These are phyloP conservation scores for Anorthoa munda DNA, from an alignment of 2,888 invertebrate genomes.

Conservation along the genomic window DNA sequence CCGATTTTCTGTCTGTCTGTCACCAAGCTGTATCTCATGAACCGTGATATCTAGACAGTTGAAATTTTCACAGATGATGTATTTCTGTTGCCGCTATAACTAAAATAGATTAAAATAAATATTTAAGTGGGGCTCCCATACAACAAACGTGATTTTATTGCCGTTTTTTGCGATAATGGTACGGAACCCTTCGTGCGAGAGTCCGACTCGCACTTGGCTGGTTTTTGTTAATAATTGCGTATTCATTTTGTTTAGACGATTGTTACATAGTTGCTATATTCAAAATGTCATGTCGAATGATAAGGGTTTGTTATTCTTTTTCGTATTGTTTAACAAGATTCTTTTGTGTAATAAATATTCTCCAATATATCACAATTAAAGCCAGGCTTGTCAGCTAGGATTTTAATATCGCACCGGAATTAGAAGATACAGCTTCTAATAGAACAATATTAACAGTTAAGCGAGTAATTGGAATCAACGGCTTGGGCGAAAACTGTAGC, in stretches of 20 bases:
- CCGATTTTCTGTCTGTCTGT: too few relatives aligned
- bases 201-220: too few relatives aligned
- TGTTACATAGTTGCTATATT: conserved; percentile 24
- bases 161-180: too few relatives aligned
- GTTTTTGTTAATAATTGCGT: conserved; percentile 42
- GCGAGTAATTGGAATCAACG: conserved; percentile 83
- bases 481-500: conserved; percentile 72
- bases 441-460: conserved; percentile 77
- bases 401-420: conserved; percentile 66
- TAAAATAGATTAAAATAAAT: too few relatives aligned
- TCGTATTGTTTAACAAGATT: conserved; percentile 10
- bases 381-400: conserved; percentile 19
- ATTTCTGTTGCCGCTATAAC: too few relatives aligned
- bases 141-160: too few relatives aligned
- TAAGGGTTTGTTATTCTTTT: conserved; percentile 19
- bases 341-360: conserved; percentile 17
- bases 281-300: conserved; percentile 22
- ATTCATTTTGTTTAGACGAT: conserved; percentile 32
- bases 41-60: too few relatives aligned
- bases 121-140: too few relatives aligned
- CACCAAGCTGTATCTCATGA: too few relatives aligned
- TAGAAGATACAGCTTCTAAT: conserved; percentile 71
- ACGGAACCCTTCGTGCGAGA: too few relatives aligned
- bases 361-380: conserved; percentile 30
- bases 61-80: too few relatives aligned